Percentiles rank a stretch among this genome's conserved stretches.
These are phyloP conservation scores for Scaptomyza graminum DNA, from an alignment of 1,140 invertebrate species.

Conservation along the genomic window DNA sequence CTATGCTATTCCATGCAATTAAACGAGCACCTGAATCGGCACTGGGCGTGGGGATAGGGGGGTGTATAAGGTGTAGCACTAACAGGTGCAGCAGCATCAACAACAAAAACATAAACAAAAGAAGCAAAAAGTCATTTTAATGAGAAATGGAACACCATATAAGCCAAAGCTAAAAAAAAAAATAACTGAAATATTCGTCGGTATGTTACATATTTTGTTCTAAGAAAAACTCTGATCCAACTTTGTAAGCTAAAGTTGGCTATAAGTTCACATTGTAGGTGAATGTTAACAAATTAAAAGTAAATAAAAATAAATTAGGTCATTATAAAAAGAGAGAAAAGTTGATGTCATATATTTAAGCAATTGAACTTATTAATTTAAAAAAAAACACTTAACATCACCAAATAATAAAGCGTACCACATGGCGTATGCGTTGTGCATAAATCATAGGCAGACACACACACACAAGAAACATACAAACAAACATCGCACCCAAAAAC, in stretches of 20 bases:
- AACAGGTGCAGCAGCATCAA: slow-evolving; percentile 22
- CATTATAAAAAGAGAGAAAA: too few relatives aligned
- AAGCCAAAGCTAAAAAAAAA: slow-evolving; percentile 20
- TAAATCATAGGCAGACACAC: slow-evolving; percentile 58
- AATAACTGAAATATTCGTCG: slow-evolving; percentile 2
- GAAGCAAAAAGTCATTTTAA: slow-evolving; percentile 44
- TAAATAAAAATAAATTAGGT: too few relatives aligned
- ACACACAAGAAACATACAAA: slow-evolving; percentile 3
- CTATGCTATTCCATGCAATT: slow-evolving; percentile 61
- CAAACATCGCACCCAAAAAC: slow-evolving; percentile 19
- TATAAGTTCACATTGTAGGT: not conserved
- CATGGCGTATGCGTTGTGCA: slow-evolving; percentile 71
- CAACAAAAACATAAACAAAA: slow-evolving; percentile 29
- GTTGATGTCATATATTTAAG: too few relatives aligned
- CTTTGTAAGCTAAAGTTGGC: not conserved
- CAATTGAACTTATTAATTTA: too few relatives aligned
- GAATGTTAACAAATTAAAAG: not conserved
- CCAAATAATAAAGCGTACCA: slow-evolving; percentile 27
- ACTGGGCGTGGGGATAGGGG: slow-evolving; percentile 38
- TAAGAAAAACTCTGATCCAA: not conserved
- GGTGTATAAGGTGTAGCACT: not conserved
- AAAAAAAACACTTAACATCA: not conserved
- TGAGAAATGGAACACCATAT: slow-evolving; percentile 64
- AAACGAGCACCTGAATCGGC: slow-evolving; percentile 55
- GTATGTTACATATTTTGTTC: not conserved